Base-by-base conservation (phyloP, 2,888 invertebrate genomes). In the Philopedon plagiatum region DNA sequence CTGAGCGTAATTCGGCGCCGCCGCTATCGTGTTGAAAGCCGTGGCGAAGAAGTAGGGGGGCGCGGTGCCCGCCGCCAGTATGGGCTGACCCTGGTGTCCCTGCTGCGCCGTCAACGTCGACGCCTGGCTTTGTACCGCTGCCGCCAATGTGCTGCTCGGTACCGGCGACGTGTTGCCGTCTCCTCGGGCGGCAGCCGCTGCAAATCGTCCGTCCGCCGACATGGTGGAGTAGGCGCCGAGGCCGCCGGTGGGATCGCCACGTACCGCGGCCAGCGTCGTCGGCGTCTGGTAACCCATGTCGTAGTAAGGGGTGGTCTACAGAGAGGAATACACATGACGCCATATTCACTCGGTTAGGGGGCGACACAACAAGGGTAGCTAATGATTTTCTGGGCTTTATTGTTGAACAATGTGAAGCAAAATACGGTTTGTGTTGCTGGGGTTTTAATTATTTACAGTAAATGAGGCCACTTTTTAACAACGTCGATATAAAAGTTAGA, bases 131-230 rank as follows among this genome's bases (percentile, higher is more conserved):
- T 93, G 92, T 77, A 92, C 92, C 80, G 92, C 91, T 13, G 63
- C 68, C 21, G 58, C 41, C 77, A 62, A 21, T 9, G 66, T 41
- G 26, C 57, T 46, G 62, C 93, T 91, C 67, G 93, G 92, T 78
- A 93, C 93, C 54, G 94, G 93, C 76, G 93, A 93, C 79, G 93
- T 92, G 84, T 93, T 93, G 86, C 92, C 93, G 85, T 93, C 93
- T 78, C 92, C 90, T 82, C 92, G 88, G 8, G 60, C 69, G 1
- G 46, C 49, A 1, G 66, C 66, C 7, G 75, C 51, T 19, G 65
- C 62, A 84, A 91, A 92, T 81, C 92, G 87, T 73, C 89, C 91
- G 85, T 92, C 92, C 80, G 90, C 90, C 26, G 76, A 76, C 51
- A 79, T 73, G 87, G 92, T 90, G 79, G 91, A 90, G 86, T 91